Conservation (phyloP, 2,113 vertebrate species). For the Erythrolamprus reginae region DNA sequence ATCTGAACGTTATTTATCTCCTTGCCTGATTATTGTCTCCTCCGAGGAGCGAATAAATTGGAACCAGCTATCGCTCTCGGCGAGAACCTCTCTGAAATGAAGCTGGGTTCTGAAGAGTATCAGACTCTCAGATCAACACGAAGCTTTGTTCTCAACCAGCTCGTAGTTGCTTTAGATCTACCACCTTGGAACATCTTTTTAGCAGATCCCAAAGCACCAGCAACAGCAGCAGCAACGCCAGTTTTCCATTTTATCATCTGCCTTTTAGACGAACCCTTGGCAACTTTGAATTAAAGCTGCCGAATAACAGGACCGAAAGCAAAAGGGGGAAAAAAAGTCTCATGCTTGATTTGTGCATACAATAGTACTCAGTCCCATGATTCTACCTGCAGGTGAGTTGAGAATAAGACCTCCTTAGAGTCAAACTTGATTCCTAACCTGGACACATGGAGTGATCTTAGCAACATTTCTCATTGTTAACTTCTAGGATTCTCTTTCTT, state of each 20-base stretch:
- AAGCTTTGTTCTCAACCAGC: conserved; percentile 29
- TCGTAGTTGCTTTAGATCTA: conserved; percentile 54
- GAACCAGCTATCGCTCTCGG: conserved; percentile 58
- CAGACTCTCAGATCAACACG: conserved; percentile 46
- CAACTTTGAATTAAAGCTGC: fast-evolving
- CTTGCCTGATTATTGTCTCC: conserved; percentile 63
- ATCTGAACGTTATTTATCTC: conserved; percentile 70
- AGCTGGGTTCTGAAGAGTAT: conserved; percentile 34
- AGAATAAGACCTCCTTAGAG: neutral
- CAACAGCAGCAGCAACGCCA: conserved; percentile 25
- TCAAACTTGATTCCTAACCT: neutral
- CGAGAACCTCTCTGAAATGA: conserved; percentile 44
- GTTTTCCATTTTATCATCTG: conserved; percentile 14
- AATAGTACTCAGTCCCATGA: neutral
- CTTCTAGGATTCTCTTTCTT: too few relatives aligned
- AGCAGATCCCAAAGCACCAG: conserved; percentile 47
- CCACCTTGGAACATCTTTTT: conserved; percentile 57
- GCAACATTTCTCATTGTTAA: neutral
- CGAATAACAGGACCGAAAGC: conserved; percentile 18
- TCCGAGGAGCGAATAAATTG: conserved; percentile 59
- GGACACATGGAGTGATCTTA: neutral
- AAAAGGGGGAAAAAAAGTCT: too few relatives aligned
- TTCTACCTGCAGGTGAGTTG: neutral
- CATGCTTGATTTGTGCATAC: neutral
- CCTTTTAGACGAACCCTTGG: neutral